These are phyloP conservation scores for Noctilio leporinus DNA, from an alignment of 2,113 vertebrate species.

Conservation along the genomic window DNA sequence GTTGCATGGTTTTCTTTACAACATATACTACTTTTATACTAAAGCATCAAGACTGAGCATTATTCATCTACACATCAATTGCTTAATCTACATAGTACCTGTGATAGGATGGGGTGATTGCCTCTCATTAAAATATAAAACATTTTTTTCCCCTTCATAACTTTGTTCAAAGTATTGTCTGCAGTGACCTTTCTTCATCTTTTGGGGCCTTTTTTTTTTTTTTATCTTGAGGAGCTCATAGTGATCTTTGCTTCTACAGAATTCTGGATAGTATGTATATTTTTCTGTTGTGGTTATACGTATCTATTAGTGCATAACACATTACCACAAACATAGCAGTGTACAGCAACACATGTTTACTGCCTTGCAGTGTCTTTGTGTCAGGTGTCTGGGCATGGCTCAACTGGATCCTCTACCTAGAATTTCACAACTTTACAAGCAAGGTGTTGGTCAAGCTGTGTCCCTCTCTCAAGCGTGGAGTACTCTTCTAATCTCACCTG, in stretches of 20 bases:
- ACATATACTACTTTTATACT: not conserved
- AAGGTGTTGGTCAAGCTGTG: not conserved
- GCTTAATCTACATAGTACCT: too few relatives aligned
- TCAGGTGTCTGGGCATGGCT: not conserved
- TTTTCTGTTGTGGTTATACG: not conserved
- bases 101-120: not conserved
- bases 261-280: not conserved
- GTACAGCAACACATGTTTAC: not conserved
- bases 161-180: not conserved
- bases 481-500: not conserved
- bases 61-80: not conserved
- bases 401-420: not conserved
- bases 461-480: not conserved
- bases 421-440: not conserved
- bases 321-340: not conserved
- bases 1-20: not conserved
- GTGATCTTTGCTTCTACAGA: not conserved
- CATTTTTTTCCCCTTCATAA: not conserved
- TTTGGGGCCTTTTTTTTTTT: not conserved
- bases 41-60: not conserved
- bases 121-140: not conserved
- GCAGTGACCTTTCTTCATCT: not conserved
- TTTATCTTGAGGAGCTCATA: not conserved
- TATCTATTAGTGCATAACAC: not conserved
- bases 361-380: not conserved